Percentiles rank a stretch among this genome's conserved stretches.
phyloP scores from a whole-genome alignment of 2,888 invertebrate genomes.

The Apantesis nais region DNA sequence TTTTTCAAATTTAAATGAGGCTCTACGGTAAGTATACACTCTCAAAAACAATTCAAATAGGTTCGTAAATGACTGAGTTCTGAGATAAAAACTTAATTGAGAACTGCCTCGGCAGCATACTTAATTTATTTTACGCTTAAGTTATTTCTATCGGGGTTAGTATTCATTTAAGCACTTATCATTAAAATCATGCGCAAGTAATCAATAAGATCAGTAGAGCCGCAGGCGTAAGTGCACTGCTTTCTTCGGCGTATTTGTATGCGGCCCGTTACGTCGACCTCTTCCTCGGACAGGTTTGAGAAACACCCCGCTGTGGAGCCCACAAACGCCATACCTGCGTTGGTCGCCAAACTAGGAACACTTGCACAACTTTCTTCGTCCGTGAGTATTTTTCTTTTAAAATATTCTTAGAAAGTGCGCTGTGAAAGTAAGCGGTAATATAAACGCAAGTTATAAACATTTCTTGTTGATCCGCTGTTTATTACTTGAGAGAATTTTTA shows the following conservation, averaged over 20 bases:
- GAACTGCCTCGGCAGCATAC: not conserved
- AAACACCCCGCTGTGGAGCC: constrained; percentile 57
- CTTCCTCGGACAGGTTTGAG: constrained; percentile 69
- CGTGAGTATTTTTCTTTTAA: constrained; percentile 60
- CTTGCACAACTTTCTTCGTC: constrained; percentile 63
- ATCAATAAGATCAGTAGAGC: constrained; percentile 27
- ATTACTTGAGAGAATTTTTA: constrained; percentile 4
- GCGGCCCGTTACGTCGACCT: constrained; percentile 79
- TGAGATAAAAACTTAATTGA: not conserved
- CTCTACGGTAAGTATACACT: not conserved
- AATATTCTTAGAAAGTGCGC: constrained; percentile 63
- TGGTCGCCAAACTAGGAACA: constrained; percentile 61
- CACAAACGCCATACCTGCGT: constrained; percentile 58
- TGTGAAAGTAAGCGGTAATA: constrained; percentile 48
- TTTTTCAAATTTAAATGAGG: not conserved
- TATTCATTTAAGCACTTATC: not conserved
- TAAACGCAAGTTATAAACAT: constrained; percentile 16
- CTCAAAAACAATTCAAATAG: not conserved
- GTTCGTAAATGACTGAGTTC: not conserved
- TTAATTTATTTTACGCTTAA: not conserved
- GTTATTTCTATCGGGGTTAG: not conserved
- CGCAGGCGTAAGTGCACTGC: constrained; percentile 35
- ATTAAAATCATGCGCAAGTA: constrained; percentile 34
- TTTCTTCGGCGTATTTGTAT: constrained; percentile 67
- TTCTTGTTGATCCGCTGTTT: constrained; percentile 1